These are phyloP conservation scores for Scaptodrosophila lebanonensis DNA, from an alignment of 1,140 invertebrate genomes.

Conservation along the genomic window DNA sequence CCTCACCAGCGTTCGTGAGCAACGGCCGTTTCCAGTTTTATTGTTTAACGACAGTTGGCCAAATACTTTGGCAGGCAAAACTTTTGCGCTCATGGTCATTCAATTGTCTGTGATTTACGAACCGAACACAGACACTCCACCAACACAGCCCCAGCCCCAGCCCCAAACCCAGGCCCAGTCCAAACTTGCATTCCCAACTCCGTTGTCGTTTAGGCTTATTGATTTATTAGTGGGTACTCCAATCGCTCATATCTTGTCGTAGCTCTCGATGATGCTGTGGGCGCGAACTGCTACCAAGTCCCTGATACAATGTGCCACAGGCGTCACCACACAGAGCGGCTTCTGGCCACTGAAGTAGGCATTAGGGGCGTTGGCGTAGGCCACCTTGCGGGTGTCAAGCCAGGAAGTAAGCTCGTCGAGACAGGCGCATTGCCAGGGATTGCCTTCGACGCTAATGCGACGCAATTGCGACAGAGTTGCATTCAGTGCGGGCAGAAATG, in stretches of 20 bases:
- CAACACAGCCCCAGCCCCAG: not conserved
- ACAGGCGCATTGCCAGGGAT: constrained; percentile 72
- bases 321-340: constrained; percentile 63
- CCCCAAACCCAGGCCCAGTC: not conserved
- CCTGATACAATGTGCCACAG: constrained; percentile 47
- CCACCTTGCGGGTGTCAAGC: constrained; percentile 38
- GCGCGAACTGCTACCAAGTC: constrained; percentile 35
- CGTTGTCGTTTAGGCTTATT: constrained; percentile 51
- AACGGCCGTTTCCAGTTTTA: constrained; percentile 57
- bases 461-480: constrained; percentile 24
- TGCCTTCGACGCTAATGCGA: constrained; percentile 59
- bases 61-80: constrained; percentile 64
- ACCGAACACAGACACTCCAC: constrained; percentile 1
- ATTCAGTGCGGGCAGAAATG: constrained; percentile 44
- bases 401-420: constrained; percentile 56
- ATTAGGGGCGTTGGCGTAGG: constrained; percentile 38
- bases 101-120: constrained; percentile 72
- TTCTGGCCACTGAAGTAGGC: constrained; percentile 57
- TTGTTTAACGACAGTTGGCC: constrained; percentile 72
- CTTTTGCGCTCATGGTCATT: constrained; percentile 67
- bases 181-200: constrained; percentile 14
- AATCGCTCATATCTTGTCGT: constrained; percentile 41
- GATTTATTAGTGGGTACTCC: constrained; percentile 53
- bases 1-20: constrained; percentile 5
- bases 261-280: constrained; percentile 49